Base-by-base conservation (phyloP, 1,140 invertebrate species). In the Rhopalosiphum padi region DNA sequence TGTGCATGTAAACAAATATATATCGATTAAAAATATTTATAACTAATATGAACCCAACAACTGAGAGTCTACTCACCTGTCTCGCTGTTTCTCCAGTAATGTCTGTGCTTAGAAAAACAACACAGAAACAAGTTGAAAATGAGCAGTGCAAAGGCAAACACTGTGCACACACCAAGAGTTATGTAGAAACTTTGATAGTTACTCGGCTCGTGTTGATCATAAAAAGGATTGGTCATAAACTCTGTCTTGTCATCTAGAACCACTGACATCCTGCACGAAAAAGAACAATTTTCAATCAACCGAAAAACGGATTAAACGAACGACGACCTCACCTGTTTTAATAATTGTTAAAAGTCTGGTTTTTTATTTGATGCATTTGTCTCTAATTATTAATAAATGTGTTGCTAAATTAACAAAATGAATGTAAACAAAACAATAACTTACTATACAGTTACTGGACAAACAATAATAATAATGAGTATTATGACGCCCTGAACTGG, bases 31-130 rank as follows among this genome's bases (percentile, higher is more conserved):
- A 90, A 91, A 51, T 53, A 37, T 30, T 37, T 25, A 43, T 9
- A 18, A 41, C 41, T 7, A 43, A 35, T 30, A 0, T 11, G 4
- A 25, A 21, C 21, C 21, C 18, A 11, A 9, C 9, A 2, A 37
- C 21, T 8, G 23, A 22, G 21, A 0, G 8, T 11, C 25, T 3
- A 83, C 46, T 83, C 43, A 97, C 97, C 97, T 94, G 98, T 98
- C 94, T 98, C 97, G 94, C 96, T 96, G 95, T 98, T 97, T 91
- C 97, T 96, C 98, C 98, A 98, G 94, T 98, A 98, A 60, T 96
- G 95, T 82, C 96, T 96, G 95, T 98, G 96, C 94, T 96, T 96
- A 5, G 97, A 98, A 95, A 97, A 98, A 95, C 97, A 98, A 94
- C 97, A 97, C 93, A 97, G 96, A 85, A 97, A 96, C 89, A 98